A percentile compares a stretch with the other conserved stretches of the same genome.
Evolutionary conservation across 2,113 vertebrate species (phyloP).

Genomic region (Malaclemys terrapin): DNA sequence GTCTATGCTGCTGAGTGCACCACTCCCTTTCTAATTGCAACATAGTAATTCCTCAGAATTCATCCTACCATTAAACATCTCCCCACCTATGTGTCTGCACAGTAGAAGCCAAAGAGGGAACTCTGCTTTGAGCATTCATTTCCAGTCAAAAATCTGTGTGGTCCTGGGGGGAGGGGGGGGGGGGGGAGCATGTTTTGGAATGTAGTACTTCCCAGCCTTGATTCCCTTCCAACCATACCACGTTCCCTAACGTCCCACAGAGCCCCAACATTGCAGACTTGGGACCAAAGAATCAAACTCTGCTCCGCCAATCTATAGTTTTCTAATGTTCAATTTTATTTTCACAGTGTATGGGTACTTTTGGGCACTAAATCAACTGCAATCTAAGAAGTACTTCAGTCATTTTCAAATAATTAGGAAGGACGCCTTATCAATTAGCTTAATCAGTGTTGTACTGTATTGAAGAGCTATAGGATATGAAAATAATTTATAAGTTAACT

Average conservation of each 20-base stretch:
- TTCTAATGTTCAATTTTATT: neutral
- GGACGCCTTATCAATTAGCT: neutral
- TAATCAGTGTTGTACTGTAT: neutral
- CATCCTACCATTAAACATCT: neutral
- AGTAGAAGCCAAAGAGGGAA: neutral
- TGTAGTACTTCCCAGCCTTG: accelerated
- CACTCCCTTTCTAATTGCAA: neutral
- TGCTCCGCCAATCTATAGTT: neutral
- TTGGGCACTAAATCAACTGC: neutral
- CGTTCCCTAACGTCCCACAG: accelerated
- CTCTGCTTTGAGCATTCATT: neutral
- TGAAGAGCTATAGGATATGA: neutral
- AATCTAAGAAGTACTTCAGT: neutral
- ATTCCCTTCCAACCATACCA: accelerated
- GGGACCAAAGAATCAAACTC: neutral
- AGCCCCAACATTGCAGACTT: accelerated
- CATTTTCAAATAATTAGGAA: neutral
- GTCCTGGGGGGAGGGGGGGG: accelerated
- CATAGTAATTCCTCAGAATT: accelerated
- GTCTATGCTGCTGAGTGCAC: neutral
- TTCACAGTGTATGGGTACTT: neutral
- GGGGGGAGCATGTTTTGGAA: neutral
- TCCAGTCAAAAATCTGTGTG: neutral
- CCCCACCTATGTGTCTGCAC: accelerated
- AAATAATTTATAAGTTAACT: neutral